Evolutionary conservation across 2,797 vertebrate genomes (phyloP), one percentile per base, ranked within the genome.

Genomic region (Chrysolophus pictus): DNA sequence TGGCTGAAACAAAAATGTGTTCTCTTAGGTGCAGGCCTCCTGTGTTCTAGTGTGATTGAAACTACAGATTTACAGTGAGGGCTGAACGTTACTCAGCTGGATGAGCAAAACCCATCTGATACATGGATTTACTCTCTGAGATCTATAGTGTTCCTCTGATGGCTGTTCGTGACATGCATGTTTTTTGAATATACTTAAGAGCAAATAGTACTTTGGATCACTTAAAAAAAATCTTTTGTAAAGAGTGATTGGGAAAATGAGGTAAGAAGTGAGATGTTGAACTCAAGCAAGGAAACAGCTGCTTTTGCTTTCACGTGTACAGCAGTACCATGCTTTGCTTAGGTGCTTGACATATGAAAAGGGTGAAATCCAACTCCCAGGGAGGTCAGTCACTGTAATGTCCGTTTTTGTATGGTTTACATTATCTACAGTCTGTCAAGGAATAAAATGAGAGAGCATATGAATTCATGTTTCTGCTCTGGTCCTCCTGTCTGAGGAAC

Each of bases 31-130:
- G 42, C 84, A 95, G 60, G 73, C 89, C 69, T 92, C 82, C 85
- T 95, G 19, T 89, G 91, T 86, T 92, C 87, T 88, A 67, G n/a
- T 60, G 73, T 90, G 84, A 94, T 92, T 84, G 72, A 81, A 90
- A 91, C 93, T 91, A 41, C 28, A 35, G n/a, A 44, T 69, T 77
- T 79, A 35, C 1, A 90, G 39, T 39, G 68, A 86, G 28, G 55
- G 10, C 55, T 49, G 82, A 53, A 16, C 55, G 5, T 58, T 70
- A 28, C n/a, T 88, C 47, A 21, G 49, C 2, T 64, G 53, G 21
- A 37, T 78, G 86, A 77, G 73, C 80, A 47, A 81, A 90, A 90
- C 78, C 79, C 53, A 62, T 94, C 87, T 86, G 91, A 88, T 92
- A 88, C 0, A 81, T 0, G 41, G 44, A 29, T 81, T 91, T 91